Evolutionary conservation across 2,113 vertebrate species (phyloP), one percentile per base, ranked within the genome.

Genomic region (Genyomyrus donnyi): DNA sequence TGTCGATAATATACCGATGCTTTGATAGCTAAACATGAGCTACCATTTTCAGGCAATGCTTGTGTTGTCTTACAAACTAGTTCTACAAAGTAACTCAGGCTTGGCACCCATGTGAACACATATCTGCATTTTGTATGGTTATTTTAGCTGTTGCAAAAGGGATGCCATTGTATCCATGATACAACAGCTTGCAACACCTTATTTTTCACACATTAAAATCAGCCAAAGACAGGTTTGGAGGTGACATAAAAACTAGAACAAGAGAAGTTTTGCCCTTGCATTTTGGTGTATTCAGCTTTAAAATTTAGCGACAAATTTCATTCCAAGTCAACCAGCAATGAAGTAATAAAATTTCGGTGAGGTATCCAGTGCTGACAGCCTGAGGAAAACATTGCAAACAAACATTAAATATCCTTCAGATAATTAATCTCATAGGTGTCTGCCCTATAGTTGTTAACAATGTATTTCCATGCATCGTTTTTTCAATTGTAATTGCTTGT

Each of bases 361-460:
- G 96, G 93, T 93, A 96, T 95, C 94, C 94, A 90, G 92, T 95
- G 95, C 96, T 96, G 95, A 95, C 95, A 95, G 94, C 95, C 93
- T 91, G 91, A 93, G 94, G 52, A 95, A 93, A 95, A 93, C 70
- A 90, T 91, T 88, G 95, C 95, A 95, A 95, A 95, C 95, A 95
- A 95, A 95, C 95, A 95, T 95, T 95, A 95, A 95, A 96, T 96
- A 96, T 96, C 96, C 95, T 95, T 94, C 91, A 93, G 92, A 95
- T 96, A 96, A 96, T 96, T 95, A 96, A 96, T 95, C 95, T 96
- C 94, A 96, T 93, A 96, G 95, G 95, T 95, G 95, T 93, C 49
- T 58, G 77, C 53, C 49, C 50, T 52, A 52, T 52, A 52, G 13
- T 77, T 19, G 35, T 42, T 42, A 80, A 39, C 74, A 80, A 80